Evolutionary conservation across 2,888 invertebrate species (phyloP), one percentile per base, ranked within the genome.

Genomic region (Hirtodrosophila duncani): DNA sequence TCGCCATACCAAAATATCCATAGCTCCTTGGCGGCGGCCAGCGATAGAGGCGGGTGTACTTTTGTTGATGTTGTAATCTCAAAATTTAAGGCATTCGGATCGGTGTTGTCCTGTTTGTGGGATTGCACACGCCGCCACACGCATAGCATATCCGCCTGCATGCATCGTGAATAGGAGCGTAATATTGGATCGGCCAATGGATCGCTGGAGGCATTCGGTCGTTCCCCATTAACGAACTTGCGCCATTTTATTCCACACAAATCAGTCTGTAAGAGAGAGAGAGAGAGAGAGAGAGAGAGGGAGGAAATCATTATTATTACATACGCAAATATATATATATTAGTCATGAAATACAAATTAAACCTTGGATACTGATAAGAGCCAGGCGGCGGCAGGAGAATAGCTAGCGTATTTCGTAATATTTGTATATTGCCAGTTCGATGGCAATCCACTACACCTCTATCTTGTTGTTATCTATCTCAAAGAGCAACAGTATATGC

Each of bases 1-100:
- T 98, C 97, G 84, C 98, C 98, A 89, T 99, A 99, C 99, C 99
- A 99, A 90, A 99, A 99, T 87, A 99, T 95, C 99, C 99, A 99
- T 59, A 99, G 91, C 88, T 99, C 99, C 89, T 98, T 99, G 87
- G 95, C 93, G 83, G 94, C 93, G 85, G 93, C 91, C 78, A 95
- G 90, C 79, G 94, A 93, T 81, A 95, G 91, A 67, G 94, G 94
- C 84, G 93, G 93, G 84, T 91, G 91, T 84, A 87, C 85, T 89
- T 89, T 83, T 41, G 72, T 72, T 88, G 89, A 85, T 67, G 84
- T 82, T 45, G 83, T 84, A 60, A 85, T 85, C 65, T 86, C 87
- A 77, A 82, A 86, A 61, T 81, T 80, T 89, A 90, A 84, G 88
- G 88, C 82, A 88, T 83, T 85, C 56, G 87, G 85, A 83, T 87